These are phyloP conservation scores for Channa striata DNA, from an alignment of 2,797 vertebrate species.

Conservation along the genomic window DNA sequence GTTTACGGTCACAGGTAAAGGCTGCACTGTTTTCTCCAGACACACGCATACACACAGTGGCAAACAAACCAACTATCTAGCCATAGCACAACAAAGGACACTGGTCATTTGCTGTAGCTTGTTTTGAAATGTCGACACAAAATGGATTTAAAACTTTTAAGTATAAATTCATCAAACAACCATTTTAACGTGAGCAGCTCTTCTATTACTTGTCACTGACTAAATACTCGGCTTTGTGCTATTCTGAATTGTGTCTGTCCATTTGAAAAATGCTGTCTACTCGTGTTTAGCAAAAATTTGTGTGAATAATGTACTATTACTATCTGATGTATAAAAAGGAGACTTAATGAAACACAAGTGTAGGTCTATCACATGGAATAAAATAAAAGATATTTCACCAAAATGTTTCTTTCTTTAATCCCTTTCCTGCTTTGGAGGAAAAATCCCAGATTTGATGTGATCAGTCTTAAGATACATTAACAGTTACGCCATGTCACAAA, in stretches of 20 bases:
- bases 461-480: neutral
- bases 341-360: constrained; percentile 87
- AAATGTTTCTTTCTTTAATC: constrained; percentile 35
- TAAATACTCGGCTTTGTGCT: constrained; percentile 90
- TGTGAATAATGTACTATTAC: constrained; percentile 92
- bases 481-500: neutral
- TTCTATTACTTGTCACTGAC: constrained; percentile 84
- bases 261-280: constrained; percentile 91
- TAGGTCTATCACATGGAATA: constrained; percentile 89
- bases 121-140: constrained; percentile 72
- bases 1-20: constrained; percentile 70
- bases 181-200: constrained; percentile 79
- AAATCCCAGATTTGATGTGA: neutral
- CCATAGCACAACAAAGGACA: constrained; percentile 78
- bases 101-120: constrained; percentile 74
- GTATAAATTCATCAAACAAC: constrained; percentile 70
- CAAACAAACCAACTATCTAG: constrained; percentile 68
- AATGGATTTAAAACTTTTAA: constrained; percentile 70
- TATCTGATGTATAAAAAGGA: constrained; percentile 92
- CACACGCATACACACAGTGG: constrained; percentile 34
- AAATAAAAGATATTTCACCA: constrained; percentile 92
- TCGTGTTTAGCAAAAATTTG: constrained; percentile 93
- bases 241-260: constrained; percentile 90
- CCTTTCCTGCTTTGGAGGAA: neutral
- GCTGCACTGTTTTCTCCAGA: constrained; percentile 45